Evolutionary conservation across 64 coral and sea anemone species (phyloP), one percentile per base, ranked within the genome.

Genomic region (Astreopora myriophthalma): DNA sequence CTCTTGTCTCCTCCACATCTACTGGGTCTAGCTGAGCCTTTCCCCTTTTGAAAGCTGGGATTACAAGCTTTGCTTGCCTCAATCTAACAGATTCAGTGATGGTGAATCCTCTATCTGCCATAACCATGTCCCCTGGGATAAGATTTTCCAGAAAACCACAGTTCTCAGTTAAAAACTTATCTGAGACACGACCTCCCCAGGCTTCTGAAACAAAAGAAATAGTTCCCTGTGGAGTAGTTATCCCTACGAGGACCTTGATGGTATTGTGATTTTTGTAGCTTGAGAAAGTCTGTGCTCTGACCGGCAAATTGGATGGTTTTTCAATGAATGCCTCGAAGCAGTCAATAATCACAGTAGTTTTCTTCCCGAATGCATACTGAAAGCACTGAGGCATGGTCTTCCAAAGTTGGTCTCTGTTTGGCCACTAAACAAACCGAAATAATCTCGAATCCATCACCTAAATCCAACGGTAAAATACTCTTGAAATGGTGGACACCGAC

Each of bases 81-180:
- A 85, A 31, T 64, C 38, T n/a, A 11, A 79, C 75, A 79, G 37
- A 48, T 5, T 51, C 75, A 22, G 32, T 25, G 40, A 79, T 79
- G 3, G 75, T 79, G 25, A 79, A 79, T 17, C 75, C 75, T 4
- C 82, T 27, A 67, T 85, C 82, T 69, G 58, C 82, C 55, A 85
- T 85, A 34, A 85, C 39, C 28, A 46, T 67, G 31, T 85, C 82
- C 31, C 60, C 82, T 34, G 61, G 60, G 19, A 69, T 85, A n/a
- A 85, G 64, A 66, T 85, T 85, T 20, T 85, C 40, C 75, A 44
- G 40, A 44, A 44, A 44, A 44, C 40, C 40, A 44, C 40, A 44
- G 40, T 44, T 85, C 60, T 85, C 51, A 35, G 82, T 85, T 69
- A 85, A 44, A 34, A 66, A 85, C 65, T 69, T 85, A 46, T 85